These are phyloP conservation scores for Pheosia tremula DNA, from an alignment of 2,888 invertebrate species.

Conservation along the genomic window DNA sequence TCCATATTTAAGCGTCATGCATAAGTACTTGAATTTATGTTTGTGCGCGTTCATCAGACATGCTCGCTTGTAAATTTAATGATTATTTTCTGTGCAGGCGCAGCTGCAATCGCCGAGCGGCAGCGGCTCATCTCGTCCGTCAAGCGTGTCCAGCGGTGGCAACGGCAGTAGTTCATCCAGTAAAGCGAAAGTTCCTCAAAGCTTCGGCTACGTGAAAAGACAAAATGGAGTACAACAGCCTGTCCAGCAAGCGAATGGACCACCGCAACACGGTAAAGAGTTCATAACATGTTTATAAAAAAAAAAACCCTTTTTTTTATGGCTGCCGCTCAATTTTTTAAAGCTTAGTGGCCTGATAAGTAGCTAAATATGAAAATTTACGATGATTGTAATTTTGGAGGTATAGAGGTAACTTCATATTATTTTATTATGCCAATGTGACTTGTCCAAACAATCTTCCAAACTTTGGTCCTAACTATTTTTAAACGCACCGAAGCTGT, in stretches of 20 bases:
- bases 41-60: background rate
- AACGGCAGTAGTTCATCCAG: slow-evolving; percentile 82
- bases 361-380: too few species aligned
- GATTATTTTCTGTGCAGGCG: slow-evolving; percentile 21
- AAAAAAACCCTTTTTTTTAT: too few species aligned
- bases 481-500: too few species aligned
- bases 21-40: too few species aligned
- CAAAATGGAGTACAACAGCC: slow-evolving; percentile 85
- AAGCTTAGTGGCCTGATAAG: background rate
- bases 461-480: too few species aligned
- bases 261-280: slow-evolving; percentile 68
- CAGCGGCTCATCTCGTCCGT: slow-evolving; percentile 71
- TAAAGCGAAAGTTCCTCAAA: slow-evolving; percentile 91
- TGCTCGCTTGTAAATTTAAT: background rate
- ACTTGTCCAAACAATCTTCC: too few species aligned
- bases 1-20: too few species aligned
- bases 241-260: slow-evolving; percentile 66
- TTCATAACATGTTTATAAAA: too few species aligned
- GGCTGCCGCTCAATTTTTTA: too few species aligned
- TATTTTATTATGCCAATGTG: too few species aligned
- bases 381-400: too few species aligned
- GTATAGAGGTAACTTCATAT: too few species aligned
- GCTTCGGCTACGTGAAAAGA: slow-evolving; percentile 93
- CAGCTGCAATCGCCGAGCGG: slow-evolving; percentile 82
- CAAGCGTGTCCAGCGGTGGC: slow-evolving; percentile 79